Evolutionary conservation across 2,888 invertebrate species (phyloP).

Genomic region (Schizaphis graminum): DNA sequence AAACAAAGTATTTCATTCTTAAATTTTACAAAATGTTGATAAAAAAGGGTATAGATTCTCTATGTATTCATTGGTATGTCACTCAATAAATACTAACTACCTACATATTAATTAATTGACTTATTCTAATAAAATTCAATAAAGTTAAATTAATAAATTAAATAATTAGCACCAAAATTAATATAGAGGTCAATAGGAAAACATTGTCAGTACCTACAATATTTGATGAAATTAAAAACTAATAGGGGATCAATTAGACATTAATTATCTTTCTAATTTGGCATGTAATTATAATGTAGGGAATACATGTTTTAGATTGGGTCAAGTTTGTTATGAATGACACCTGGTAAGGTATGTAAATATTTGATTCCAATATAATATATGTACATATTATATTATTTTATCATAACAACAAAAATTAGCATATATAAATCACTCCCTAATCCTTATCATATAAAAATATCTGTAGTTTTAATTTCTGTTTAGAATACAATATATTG

Average conservation of each 20-base stretch:
- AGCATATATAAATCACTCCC: slow-evolving; percentile 19
- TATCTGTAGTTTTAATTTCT: background rate
- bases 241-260: background rate
- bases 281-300: background rate
- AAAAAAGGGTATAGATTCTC: background rate
- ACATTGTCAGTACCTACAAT: background rate
- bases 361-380: slow-evolving; percentile 10
- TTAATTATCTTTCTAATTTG: background rate
- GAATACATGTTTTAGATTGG: background rate
- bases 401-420: slow-evolving; percentile 19
- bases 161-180: background rate
- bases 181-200: background rate
- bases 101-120: background rate
- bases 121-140: slow-evolving; percentile 4
- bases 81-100: background rate
- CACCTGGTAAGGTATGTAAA: background rate
- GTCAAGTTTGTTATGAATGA: background rate
- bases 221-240: background rate
- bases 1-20: background rate
- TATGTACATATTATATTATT: slow-evolving; percentile 25
- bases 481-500: background rate
- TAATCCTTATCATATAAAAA: slow-evolving; percentile 8
- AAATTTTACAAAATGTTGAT: background rate
- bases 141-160: background rate
- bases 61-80: background rate